Base-by-base conservation (phyloP, 2,113 vertebrate genomes). In the Sceloporus tristichus region DNA sequence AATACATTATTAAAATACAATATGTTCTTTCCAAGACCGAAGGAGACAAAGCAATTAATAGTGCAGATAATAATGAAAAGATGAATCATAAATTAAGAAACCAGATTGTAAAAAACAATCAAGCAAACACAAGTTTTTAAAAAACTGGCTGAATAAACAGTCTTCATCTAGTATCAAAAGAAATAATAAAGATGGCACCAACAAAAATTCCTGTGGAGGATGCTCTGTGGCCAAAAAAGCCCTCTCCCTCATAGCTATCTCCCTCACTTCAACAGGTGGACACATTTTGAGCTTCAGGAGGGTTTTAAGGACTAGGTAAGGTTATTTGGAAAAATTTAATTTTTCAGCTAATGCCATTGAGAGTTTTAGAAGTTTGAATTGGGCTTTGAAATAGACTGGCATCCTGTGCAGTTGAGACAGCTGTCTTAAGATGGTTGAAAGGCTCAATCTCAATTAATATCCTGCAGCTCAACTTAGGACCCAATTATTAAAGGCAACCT, bases 401-500 rank as follows among this genome's bases (percentile, higher is more conserved):
- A 78, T 2, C 40, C 11, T 27, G 9, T 78, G 76, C 23, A 27
- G 6, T 1, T 40, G 42, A 16, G 2, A n/a, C 11, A 53, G 19
- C 40, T 2, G 29, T 16, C 7, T 13, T 29, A 83, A 29, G 16
- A 82, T 40, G 38, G 74, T 9, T 82, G 62, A 68, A 38, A 70
- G 81, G 3, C 40, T 14, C 65, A 70, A 68, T 82, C 42, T 14
- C 65, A 82, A 68, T 82, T 68, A 82, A 82, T 70, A 68, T n/a
- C 65, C 53, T 25, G 40, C 65, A 83, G 62, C 40, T 59, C 40
- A 27, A 27, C 68, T 82, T 21, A 16, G 13, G 27, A 48, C 13
- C 25, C 48, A 42, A 21, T 21, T 80, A 65, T 81, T 38, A 42
- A 82, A 82, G 40, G 23, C 23, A 68, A 25, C 23, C 2, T 19